A percentile compares a stretch with the other conserved stretches of the same genome.
phyloP scores from a whole-genome alignment of 2,888 invertebrate genomes.

The Punctoribates punctum region DNA sequence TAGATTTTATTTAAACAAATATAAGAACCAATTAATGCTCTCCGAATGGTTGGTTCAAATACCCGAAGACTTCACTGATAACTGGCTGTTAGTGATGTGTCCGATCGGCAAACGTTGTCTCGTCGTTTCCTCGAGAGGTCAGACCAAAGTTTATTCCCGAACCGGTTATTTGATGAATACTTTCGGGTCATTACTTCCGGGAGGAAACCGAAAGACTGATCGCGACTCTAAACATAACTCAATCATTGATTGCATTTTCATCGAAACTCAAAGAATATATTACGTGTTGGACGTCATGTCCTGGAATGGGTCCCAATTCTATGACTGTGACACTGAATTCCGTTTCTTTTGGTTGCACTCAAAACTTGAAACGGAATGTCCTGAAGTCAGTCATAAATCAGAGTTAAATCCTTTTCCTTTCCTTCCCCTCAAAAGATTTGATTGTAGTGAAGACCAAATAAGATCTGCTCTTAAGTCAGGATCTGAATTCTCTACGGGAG shows the following conservation, averaged over 20 bases:
- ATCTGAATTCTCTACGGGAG: constrained; percentile 15
- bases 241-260: constrained; percentile 79
- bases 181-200: constrained; percentile 68
- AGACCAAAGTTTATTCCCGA: constrained; percentile 67
- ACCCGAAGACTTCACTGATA: constrained; percentile 60
- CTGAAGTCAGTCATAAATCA: background rate
- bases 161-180: constrained; percentile 59
- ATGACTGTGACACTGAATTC: constrained; percentile 68
- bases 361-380: constrained; percentile 60
- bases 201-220: constrained; percentile 57
- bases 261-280: constrained; percentile 61
- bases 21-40: constrained; percentile 67
- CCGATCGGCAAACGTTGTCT: constrained; percentile 78
- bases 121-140: constrained; percentile 70
- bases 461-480: background rate
- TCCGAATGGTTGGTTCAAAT: constrained; percentile 91
- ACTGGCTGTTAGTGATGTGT: constrained; percentile 63
- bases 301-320: constrained; percentile 66
- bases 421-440: background rate
- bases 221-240: constrained; percentile 58
- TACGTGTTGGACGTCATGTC: constrained; percentile 77
- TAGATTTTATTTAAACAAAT: constrained; percentile 23
- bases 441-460: background rate
- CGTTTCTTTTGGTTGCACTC: constrained; percentile 77
- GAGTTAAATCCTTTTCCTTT: background rate